Evolutionary conservation across 2,797 vertebrate genomes (phyloP).

Genomic region (Merluccius polli): DNA sequence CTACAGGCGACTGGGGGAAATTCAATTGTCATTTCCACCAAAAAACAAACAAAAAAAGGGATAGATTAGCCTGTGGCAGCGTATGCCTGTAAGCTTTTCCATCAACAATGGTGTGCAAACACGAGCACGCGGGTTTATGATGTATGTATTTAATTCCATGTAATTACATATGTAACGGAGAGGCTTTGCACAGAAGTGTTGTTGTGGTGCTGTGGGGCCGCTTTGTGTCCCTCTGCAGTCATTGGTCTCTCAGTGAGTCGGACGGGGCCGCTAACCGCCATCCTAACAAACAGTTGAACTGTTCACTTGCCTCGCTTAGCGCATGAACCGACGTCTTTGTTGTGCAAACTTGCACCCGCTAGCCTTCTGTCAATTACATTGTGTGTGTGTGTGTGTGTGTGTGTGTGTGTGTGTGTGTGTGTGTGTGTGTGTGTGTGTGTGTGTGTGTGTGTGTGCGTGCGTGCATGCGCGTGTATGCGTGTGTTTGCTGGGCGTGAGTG

Average conservation of each 20-base stretch:
- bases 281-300: not conserved
- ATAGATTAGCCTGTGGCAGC: not conserved
- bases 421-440: slow-evolving; percentile 1
- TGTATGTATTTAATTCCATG: not conserved
- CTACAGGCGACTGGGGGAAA: not conserved
- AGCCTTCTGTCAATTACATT: not conserved
- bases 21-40: not conserved
- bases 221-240: not conserved
- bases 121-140: not conserved
- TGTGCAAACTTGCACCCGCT: not conserved
- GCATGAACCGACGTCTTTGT: not conserved
- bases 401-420: slow-evolving; percentile 2
- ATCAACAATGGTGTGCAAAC: not conserved
- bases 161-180: not conserved
- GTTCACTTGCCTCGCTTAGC: not conserved
- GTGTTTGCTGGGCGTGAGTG: too few species aligned
- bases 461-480: too few species aligned
- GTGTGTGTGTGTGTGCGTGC: slow-evolving; percentile 23
- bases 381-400: slow-evolving; percentile 4
- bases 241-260: not conserved
- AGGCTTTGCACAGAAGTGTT: not conserved
- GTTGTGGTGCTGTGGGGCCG: not conserved
- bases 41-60: not conserved
- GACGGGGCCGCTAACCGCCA: too few species aligned
- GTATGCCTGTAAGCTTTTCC: not conserved